These are phyloP conservation scores for Ditylenchus dipsaci DNA, from an alignment of 1,140 invertebrate genomes.

Conservation along the genomic window DNA sequence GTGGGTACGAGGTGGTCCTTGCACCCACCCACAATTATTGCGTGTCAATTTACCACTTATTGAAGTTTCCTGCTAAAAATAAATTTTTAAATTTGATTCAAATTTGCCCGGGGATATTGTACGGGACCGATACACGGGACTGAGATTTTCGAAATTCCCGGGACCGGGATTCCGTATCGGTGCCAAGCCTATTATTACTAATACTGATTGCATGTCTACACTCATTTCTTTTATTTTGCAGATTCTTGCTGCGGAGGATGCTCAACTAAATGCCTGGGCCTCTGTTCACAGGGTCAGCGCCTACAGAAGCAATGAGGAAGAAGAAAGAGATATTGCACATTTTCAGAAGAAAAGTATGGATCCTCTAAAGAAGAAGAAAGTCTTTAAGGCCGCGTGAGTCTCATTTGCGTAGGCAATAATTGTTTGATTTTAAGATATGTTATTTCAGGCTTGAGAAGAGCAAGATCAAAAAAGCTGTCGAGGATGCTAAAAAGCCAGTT, in stretches of 20 bases:
- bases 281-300: conserved; percentile 83
- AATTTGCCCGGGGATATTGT: too few relatives aligned
- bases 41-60: too few relatives aligned
- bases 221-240: conserved; percentile 59
- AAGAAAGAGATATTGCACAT: conserved; percentile 73
- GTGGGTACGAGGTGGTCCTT: too few relatives aligned
- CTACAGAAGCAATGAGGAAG: conserved; percentile 70
- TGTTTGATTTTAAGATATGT: neutral
- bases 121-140: too few relatives aligned
- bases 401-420: neutral
- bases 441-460: neutral
- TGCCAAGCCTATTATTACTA: too few relatives aligned
- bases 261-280: conserved; percentile 88
- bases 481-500: neutral
- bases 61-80: too few relatives aligned
- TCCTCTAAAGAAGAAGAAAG: conserved; percentile 71
- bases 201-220: too few relatives aligned
- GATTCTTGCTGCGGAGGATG: conserved; percentile 83
- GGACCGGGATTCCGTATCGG: too few relatives aligned
- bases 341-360: conserved; percentile 74
- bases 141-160: too few relatives aligned
- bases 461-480: neutral
- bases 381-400: conserved; percentile 62
- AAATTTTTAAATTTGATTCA: too few relatives aligned
- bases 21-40: too few relatives aligned